Evolutionary conservation across 2,113 vertebrate species (phyloP).

Genomic region (Gnathonemus longibarbis): DNA sequence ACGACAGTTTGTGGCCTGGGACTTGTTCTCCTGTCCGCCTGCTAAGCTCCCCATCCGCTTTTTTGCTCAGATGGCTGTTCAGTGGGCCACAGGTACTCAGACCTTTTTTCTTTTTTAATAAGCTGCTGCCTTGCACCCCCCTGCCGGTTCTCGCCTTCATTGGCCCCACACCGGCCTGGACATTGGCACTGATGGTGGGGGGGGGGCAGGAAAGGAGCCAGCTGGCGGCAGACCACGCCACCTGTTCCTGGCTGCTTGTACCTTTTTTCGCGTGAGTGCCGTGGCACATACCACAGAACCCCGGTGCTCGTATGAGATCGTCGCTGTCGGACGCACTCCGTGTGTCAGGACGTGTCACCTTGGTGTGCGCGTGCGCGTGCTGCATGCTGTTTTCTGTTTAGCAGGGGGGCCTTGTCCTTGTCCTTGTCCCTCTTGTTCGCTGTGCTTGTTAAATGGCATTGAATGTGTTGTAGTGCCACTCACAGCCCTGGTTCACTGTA

Average conservation of each 20-base stretch:
- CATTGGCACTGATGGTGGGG: neutral
- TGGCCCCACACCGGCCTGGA: neutral
- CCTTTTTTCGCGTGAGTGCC: neutral
- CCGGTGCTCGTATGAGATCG: neutral
- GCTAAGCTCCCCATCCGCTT: neutral
- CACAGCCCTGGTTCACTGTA: neutral
- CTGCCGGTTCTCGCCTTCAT: neutral
- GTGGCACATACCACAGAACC: neutral
- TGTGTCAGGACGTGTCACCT: neutral
- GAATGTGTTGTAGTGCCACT: conserved; percentile 7
- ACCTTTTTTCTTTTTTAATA: neutral
- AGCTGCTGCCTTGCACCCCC: neutral
- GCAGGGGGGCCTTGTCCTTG: neutral
- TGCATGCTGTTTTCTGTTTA: neutral
- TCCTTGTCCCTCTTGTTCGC: neutral
- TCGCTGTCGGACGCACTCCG: neutral
- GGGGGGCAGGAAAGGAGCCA: neutral
- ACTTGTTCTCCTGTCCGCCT: neutral
- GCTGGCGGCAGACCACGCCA: neutral
- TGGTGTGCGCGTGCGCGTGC: neutral
- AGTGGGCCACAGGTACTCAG: neutral
- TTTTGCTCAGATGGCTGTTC: neutral
- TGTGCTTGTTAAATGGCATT: neutral
- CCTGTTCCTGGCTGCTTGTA: neutral
- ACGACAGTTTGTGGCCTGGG: neutral